Percentiles rank a stretch among this genome's conserved stretches.
Conservation (phyloP, 30 jellyfish, hydroid and myxozoan species). For the Haliclystus octoradiatus region DNA sequence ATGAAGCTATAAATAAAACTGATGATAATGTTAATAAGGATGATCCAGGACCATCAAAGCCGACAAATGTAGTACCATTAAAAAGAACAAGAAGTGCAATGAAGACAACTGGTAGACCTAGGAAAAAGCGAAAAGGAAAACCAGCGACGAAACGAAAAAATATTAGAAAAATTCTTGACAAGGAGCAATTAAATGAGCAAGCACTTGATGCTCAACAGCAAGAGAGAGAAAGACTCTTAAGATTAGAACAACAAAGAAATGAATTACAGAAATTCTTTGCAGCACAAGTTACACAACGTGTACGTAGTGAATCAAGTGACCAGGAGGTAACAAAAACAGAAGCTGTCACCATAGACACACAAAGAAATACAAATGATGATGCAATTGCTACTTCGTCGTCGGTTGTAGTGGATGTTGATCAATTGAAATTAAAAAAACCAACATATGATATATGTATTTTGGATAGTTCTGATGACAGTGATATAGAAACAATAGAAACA, state of each 20-base stretch:
- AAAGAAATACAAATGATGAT: neutral
- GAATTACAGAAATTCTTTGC: neutral
- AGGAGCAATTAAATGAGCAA: conserved; percentile 41
- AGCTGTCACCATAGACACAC: too few relatives aligned
- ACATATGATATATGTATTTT: neutral
- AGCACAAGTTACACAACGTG: neutral
- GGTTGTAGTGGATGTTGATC: neutral
- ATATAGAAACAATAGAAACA: neutral
- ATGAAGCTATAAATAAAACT: neutral
- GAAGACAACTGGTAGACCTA: too few relatives aligned
- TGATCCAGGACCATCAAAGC: neutral
- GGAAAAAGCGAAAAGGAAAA: conserved; percentile 8
- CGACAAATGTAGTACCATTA: too few relatives aligned
- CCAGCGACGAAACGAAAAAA: conserved; percentile 48
- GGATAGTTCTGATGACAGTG: conserved; percentile 35
- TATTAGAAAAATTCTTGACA: conserved; percentile 52
- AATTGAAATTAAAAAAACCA: neutral
- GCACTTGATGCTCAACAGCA: conserved; percentile 72
- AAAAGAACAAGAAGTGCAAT: too few relatives aligned
- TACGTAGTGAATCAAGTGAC: neutral
- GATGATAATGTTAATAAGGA: neutral
- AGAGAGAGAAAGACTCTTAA: conserved; percentile 56
- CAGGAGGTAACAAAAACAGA: neutral
- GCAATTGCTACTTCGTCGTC: neutral
- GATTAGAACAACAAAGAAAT: conserved; percentile 54